These are phyloP conservation scores for Rhinogobio ventralis DNA, from an alignment of 2,797 vertebrate species.

Conservation along the genomic window DNA sequence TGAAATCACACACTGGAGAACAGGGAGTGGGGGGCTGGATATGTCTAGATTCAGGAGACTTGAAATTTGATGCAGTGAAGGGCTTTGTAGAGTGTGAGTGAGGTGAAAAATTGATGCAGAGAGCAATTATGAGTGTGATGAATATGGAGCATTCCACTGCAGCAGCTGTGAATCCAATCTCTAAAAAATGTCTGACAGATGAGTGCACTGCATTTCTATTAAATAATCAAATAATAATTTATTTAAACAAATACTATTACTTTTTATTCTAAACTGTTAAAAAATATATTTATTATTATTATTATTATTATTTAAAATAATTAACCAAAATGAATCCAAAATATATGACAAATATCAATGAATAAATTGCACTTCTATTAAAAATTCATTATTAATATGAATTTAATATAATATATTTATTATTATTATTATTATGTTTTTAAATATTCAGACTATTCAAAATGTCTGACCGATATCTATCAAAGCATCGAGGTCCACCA, in stretches of 20 bases:
- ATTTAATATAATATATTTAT: not conserved
- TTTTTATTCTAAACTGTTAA: not conserved
- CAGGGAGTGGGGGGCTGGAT: conserved; percentile 19
- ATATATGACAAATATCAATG: not conserved
- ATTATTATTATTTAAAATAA: not conserved
- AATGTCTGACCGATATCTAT: not conserved
- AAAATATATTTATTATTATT: not conserved
- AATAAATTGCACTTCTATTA: not conserved
- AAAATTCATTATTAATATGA: not conserved
- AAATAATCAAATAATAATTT: not conserved
- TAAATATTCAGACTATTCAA: not conserved
- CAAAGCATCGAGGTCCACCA: too few relatives aligned
- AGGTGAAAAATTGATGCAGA: conserved; percentile 39
- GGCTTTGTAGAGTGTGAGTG: conserved; percentile 32
- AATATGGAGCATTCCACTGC: conserved; percentile 26
- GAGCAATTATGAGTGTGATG: conserved; percentile 32
- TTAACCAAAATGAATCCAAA: not conserved
- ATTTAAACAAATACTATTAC: not conserved
- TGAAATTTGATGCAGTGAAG: conserved; percentile 38
- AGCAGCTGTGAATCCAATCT: conserved; percentile 30
- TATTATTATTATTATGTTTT: not conserved
- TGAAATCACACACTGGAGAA: conserved; percentile 60
- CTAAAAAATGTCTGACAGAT: conserved; percentile 13
- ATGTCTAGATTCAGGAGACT: conserved; percentile 30
- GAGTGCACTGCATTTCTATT: conserved; percentile 1